These are phyloP conservation scores for Euura lappo DNA, from an alignment of 1,140 invertebrate species.

Conservation along the genomic window DNA sequence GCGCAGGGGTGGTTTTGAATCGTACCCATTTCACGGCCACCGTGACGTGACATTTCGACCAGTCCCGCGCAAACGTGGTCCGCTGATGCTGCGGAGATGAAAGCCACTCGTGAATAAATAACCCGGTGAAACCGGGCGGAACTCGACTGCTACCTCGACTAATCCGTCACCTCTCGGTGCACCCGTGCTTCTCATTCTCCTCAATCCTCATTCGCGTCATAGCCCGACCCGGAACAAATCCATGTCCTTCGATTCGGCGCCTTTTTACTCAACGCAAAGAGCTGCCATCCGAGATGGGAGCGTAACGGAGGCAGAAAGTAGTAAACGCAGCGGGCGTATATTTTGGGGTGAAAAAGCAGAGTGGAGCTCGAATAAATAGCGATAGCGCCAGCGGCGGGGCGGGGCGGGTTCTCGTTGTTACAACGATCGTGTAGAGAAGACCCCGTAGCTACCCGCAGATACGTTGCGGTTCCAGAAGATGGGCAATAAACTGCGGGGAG, in stretches of 20 bases:
- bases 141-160: not conserved
- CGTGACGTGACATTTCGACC: constrained; percentile 4
- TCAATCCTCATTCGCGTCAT: no score
- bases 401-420: no score
- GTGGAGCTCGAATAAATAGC: no score
- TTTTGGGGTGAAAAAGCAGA: no score
- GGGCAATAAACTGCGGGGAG: constrained; percentile 13
- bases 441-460: not conserved
- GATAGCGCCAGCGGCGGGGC: no score
- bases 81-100: not conserved
- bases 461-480: not conserved
- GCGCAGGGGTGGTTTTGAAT: not conserved
- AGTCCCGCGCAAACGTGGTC: not conserved
- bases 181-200: not conserved
- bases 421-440: no score
- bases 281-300: no score
- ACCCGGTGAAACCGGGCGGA: not conserved
- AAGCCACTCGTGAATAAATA: constrained; percentile 4
- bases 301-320: no score
- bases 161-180: not conserved
- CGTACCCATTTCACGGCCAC: not conserved
- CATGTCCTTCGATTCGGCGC: no score
- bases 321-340: no score
- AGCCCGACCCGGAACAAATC: no score
- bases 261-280: no score